Evolutionary conservation across 1,140 invertebrate species (phyloP), one percentile per base, ranked within the genome.

Genomic region (Drosophila cardini): DNA sequence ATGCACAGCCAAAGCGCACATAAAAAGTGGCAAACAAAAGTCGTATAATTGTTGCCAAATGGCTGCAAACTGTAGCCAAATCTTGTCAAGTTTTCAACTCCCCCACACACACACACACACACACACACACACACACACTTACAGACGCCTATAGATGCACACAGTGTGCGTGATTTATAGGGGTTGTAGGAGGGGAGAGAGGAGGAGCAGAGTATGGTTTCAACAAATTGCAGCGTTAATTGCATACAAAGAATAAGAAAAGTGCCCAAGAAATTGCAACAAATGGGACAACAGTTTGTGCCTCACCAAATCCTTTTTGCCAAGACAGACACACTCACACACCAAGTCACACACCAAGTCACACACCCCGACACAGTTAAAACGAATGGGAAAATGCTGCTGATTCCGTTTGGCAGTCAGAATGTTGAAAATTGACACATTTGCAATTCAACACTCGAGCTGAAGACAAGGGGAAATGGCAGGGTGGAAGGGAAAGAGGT

Each of bases 401-500:
- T 46, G 60, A 46, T 60, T 62, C 64, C 53, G 67, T 74, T 58
- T 72, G 63, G 45, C 67, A 79, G 81, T 77, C 78, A 71, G 76
- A 87, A 80, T 89, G 84, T 89, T 89, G 84, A 89, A 84, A 89
- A 89, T 87, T 87, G 84, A 87, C 84, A 89, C 84, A 87, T 87
- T 87, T 87, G 84, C 84, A 87, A 87, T 87, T 89, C 84, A 89
- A 89, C 84, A 84, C 80, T 87, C 73, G 80, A 89, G 71, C 15
- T 10, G 30, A 50, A 48, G 53, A 4, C 6, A 72, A 73, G 52
- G 52, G 72, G 13, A 38, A 34, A n/a, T n/a, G n/a, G 10, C 3
- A 42, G 2, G 15, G 43, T 30, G 55, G 52, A 0, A 26, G 18
- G 43, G n/a, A n/a, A n/a, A 4, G 15, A 7, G 38, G 1, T 13